phyloP scores from a whole-genome alignment of 2,113 vertebrate species.

The Tiliqua scincoides region DNA sequence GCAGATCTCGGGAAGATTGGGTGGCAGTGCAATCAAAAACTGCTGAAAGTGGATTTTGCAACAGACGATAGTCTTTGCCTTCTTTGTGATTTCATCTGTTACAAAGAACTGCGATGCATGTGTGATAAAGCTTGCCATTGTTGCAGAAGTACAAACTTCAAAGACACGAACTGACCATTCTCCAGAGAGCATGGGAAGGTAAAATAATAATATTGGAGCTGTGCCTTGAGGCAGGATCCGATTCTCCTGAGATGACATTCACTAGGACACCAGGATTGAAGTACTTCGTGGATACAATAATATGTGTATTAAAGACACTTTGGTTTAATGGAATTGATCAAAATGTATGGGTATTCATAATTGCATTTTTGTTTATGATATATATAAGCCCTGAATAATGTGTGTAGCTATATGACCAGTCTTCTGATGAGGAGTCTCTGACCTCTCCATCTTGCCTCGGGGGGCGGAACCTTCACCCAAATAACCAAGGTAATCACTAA shows the following conservation, averaged over 20 bases:
- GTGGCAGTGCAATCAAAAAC: conserved; percentile 28
- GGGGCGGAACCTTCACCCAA: not conserved
- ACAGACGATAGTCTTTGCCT: not conserved
- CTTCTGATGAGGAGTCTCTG: not conserved
- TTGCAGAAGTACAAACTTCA: not conserved
- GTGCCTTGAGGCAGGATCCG: not conserved
- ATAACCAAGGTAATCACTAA: not conserved
- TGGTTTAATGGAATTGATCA: not conserved
- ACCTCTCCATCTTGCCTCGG: not conserved
- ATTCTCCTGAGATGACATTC: conserved; percentile 2
- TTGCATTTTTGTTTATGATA: not conserved
- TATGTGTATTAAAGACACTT: not conserved
- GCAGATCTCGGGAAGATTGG: not conserved
- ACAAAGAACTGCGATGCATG: not conserved
- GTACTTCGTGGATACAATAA: not conserved
- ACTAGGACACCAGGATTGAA: not conserved
- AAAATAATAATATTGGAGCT: conserved; percentile 15
- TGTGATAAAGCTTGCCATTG: not conserved
- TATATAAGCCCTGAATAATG: not conserved
- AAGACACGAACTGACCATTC: conserved; percentile 25
- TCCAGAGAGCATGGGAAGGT: not conserved
- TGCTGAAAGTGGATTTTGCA: not conserved
- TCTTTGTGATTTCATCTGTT: conserved; percentile 23
- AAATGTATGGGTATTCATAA: not conserved
- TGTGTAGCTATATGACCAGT: not conserved